Evolutionary conservation across 2,888 invertebrate genomes (phyloP), one percentile per base, ranked within the genome.

Genomic region (Stenotaenia linearis): DNA sequence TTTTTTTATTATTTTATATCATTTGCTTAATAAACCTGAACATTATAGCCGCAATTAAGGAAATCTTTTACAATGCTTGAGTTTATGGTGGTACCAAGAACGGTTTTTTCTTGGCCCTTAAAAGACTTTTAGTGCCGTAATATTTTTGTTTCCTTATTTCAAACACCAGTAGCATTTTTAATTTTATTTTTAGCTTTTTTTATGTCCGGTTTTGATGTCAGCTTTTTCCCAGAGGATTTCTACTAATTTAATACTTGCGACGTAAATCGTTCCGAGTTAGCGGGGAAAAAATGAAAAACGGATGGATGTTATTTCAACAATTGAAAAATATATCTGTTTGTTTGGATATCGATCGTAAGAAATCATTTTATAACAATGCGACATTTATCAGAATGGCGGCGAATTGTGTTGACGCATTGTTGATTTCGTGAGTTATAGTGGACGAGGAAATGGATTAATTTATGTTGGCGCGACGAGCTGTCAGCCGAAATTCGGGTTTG

Each of bases 361-460:
- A 69, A 69, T 69, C 69, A 69, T 28, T 69, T n/a, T 21, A 0
- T 12, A 28, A 69, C 69, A 69, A 69, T 69, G 69, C 69, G 10
- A 25, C 69, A 69, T 69, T 69, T 69, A 69, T 69, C 69, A 69
- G 10, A 69, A 69, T 69, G 25, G 69, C 69, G 69, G 10, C 50
- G 25, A 28, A n/a, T 69, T 28, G 69, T 69, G 69, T 69, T 69
- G 69, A 69, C 69, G 69, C 69, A 69, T 69, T 69, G 69, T 69
- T 69, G 69, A 69, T 69, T 69, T 69, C 25, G 28, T 69, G 69
- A 69, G 69, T 69, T 69, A 69, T 69, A 28, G 23, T 9, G 28
- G 28, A 69, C 69, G 69, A 69, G 69, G 69, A 69, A 69, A 69
- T 69, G 69, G 25, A 69, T 69, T 69, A 69, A 69, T 69, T 69